Evolutionary conservation across 2,113 vertebrate species (phyloP), one percentile per base, ranked within the genome.

Genomic region (Ciconia boyciana): DNA sequence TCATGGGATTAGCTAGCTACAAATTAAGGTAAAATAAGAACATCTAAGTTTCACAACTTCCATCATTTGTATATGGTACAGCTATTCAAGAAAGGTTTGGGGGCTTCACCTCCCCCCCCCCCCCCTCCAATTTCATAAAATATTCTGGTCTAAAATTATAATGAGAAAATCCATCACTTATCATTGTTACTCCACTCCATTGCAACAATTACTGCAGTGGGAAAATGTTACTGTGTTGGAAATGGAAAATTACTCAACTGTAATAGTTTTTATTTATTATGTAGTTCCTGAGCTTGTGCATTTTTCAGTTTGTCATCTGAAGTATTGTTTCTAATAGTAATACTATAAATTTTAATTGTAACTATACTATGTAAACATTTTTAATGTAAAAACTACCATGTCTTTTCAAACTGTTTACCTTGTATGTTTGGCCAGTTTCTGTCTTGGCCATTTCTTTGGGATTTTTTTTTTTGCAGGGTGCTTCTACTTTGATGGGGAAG

Each of bases 361-460:
- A 54, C 20, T 29, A 3, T 12, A 13, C 16, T 36, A 1, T 14
- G 16, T 83, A 36, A 55, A 39, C 43, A 24, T 62, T 16, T 52
- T 77, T 62, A 9, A 16, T 26, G 22, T n/a, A 28, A 43, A 34
- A 83, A 1, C 8, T 44, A 13, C 48, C 0, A 0, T 52, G 28
- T 43, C 13, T 94, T 65, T 86, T 43, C 61, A 29, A n/a, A 3
- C 31, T 44, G 2, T 46, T 81, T 78, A 29, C 61, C 28, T 69
- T 70, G 46, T 46, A 4, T 31, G 24, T 83, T 61, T 74, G 62
- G 22, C 54, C 20, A 29, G 21, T 54, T 82, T 62, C 79, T 62
- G 22, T 48, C 19, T 51, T 28, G 41, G 57, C 32, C 29, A 4
- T 78, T 93, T 87, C n/a, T 48, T 46, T 25, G 58, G 44, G 13